phyloP scores from a whole-genome alignment of 2,888 invertebrate species.

The Uloborus plumipes region DNA sequence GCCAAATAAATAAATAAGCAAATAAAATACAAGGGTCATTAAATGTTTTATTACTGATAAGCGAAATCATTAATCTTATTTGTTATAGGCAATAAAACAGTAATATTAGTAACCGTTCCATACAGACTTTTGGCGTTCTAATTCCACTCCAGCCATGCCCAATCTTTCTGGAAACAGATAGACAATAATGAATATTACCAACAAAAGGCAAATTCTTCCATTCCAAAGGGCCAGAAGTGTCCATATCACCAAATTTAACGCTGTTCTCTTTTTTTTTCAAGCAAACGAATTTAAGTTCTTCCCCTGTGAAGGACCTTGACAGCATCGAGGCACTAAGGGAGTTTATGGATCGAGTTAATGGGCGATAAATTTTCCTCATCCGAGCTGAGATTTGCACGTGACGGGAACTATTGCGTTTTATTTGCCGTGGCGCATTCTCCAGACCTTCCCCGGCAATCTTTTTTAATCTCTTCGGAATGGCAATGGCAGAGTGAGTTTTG shows the following conservation, averaged over 20 bases:
- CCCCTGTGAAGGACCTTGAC: constrained; percentile 48
- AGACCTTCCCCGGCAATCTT: no score
- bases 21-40: no score
- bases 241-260: constrained; percentile 26
- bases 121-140: no score
- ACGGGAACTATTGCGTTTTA: constrained; percentile 43
- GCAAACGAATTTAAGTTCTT: constrained; percentile 54
- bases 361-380: constrained; percentile 50
- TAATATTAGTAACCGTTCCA: no score
- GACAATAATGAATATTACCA: no score
- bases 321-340: constrained; percentile 43
- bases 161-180: no score
- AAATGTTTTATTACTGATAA: no score
- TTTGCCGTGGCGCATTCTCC: constrained; percentile 6
- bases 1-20: no score
- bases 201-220: no score
- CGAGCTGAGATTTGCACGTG: constrained; percentile 40
- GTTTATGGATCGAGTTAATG: constrained; percentile 63
- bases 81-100: no score
- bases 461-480: neutral
- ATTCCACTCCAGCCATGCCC: no score
- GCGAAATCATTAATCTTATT: no score
- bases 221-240: neutral
- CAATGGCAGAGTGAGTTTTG: constrained; percentile 45
- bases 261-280: constrained; percentile 10